Conservation (phyloP, 2,888 invertebrate species). For the Oxytorus armatus region DNA sequence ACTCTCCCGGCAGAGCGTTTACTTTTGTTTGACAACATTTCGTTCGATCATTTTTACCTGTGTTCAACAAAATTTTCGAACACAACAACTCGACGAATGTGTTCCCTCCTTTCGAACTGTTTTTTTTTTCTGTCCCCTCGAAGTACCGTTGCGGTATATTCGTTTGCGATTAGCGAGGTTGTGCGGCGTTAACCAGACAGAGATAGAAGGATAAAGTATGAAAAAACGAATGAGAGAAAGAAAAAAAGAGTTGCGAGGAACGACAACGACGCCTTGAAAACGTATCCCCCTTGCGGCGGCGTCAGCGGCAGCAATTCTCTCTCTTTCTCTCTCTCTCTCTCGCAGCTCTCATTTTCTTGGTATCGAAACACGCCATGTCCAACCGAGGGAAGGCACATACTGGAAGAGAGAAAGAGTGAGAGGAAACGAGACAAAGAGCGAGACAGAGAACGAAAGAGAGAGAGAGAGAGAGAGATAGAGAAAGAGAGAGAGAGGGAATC, state of each 20-base stretch:
- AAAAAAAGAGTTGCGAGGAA: constrained; percentile 58
- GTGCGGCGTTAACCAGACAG: constrained; percentile 14
- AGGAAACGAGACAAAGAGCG: constrained; percentile 26
- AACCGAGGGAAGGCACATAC: constrained; percentile 4
- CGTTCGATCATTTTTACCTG: no score
- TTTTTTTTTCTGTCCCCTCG: not conserved
- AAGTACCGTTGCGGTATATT: constrained; percentile 22
- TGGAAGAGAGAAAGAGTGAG: constrained; percentile 26
- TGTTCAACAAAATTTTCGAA: not conserved
- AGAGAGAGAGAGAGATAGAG: constrained; percentile 29
- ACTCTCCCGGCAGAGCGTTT: no score
- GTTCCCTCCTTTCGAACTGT: no score
- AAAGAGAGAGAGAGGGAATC: constrained; percentile 38
- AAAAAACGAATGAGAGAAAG: constrained; percentile 23
- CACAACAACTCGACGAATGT: not conserved
- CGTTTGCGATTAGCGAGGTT: constrained; percentile 10
- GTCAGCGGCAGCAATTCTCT: constrained; percentile 46
- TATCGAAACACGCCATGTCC: constrained; percentile 65
- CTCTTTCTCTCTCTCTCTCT: constrained; percentile 49
- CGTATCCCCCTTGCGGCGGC: constrained; percentile 58
- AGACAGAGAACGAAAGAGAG: constrained; percentile 18
- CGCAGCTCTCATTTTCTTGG: constrained; percentile 61
- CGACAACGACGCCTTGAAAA: constrained; percentile 59
- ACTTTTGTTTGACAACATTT: no score
- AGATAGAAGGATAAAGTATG: constrained; percentile 22